phyloP scores from a whole-genome alignment of 1,140 invertebrate genomes.

The Sarcophaga peregrina region DNA sequence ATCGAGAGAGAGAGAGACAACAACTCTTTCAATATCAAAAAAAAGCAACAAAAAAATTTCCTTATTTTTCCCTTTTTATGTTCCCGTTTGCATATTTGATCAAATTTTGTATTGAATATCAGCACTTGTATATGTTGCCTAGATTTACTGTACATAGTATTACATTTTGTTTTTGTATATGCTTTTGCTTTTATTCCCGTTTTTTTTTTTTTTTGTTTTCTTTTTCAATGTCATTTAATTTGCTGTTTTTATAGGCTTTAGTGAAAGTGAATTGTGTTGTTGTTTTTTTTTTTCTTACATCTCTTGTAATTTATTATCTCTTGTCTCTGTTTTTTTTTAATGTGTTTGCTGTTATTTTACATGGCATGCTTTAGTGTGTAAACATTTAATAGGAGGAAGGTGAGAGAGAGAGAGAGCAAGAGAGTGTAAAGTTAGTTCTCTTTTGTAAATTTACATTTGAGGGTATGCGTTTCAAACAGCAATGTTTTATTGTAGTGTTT shows the following conservation, averaged over 20 bases:
- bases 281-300: not conserved
- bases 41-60: too few species aligned
- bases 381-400: not conserved
- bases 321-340: not conserved
- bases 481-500: not conserved
- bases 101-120: too few species aligned
- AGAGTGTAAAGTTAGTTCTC: not conserved
- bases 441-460: constrained; percentile 31
- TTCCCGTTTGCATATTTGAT: too few species aligned
- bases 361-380: not conserved
- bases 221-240: constrained; percentile 16
- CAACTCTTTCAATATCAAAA: too few species aligned
- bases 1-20: too few species aligned
- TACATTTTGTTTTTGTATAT: not conserved
- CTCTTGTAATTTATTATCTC: not conserved
- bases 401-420: not conserved
- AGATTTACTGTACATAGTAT: not conserved
- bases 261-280: constrained; percentile 23
- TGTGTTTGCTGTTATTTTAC: not conserved
- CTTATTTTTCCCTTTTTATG: too few species aligned
- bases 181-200: not conserved
- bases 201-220: not conserved
- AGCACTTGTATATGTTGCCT: too few species aligned
- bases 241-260: not conserved
- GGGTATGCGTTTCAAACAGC: not conserved